Evolutionary conservation across 2,888 invertebrate genomes (phyloP).

Genomic region (Danaus chrysippus): DNA sequence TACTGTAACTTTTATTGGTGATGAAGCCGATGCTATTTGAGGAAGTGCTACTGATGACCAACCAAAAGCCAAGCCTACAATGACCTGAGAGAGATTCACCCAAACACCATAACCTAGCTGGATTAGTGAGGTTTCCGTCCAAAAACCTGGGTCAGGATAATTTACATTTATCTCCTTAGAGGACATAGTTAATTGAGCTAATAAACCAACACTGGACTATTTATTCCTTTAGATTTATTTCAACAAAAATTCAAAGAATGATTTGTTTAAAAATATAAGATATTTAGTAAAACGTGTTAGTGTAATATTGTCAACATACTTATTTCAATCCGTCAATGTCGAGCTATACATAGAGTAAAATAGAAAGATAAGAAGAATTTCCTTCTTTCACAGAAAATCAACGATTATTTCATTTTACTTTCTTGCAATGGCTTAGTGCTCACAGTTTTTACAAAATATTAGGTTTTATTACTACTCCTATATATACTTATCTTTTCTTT

Average conservation of each 20-base stretch:
- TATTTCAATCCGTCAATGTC: not conserved
- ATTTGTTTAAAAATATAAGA: not conserved
- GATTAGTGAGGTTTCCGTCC: constrained; percentile 46
- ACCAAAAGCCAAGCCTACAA: constrained; percentile 80
- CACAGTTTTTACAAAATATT: too few relatives aligned
- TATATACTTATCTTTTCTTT: too few relatives aligned
- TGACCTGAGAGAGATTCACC: constrained; percentile 76
- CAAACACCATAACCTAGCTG: constrained; percentile 55
- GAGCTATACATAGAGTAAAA: not conserved
- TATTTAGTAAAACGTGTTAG: not conserved
- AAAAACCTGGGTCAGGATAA: constrained; percentile 48
- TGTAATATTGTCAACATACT: constrained; percentile 2
- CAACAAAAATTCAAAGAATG: too few relatives aligned
- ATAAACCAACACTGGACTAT: too few relatives aligned
- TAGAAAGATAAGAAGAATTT: not conserved
- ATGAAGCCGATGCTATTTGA: constrained; percentile 63
- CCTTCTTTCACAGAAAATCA: too few relatives aligned
- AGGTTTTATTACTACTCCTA: too few relatives aligned
- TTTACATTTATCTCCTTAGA: constrained; percentile 18
- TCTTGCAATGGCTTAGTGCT: too few relatives aligned
- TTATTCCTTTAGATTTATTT: too few relatives aligned
- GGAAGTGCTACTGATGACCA: constrained; percentile 81
- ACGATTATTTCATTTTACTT: too few relatives aligned
- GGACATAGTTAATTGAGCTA: constrained; percentile 3
- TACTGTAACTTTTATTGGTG: constrained; percentile 59